Conservation (phyloP, 2,888 invertebrate species). For the Smittia sp. region DNA sequence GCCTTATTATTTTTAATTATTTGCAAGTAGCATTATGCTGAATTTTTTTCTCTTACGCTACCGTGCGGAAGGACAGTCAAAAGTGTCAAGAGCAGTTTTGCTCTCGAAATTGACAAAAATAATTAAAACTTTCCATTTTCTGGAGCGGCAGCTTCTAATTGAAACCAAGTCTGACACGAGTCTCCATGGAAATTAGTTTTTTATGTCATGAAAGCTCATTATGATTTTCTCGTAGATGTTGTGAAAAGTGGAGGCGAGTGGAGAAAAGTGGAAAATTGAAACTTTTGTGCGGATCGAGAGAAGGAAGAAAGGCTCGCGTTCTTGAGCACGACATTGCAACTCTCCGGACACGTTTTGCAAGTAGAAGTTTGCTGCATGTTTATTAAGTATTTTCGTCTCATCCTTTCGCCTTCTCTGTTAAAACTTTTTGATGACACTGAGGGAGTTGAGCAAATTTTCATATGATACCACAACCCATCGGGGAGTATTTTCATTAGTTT, state of each 20-base stretch:
- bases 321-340: no score
- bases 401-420: no score
- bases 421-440: background rate
- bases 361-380: background rate
- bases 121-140: slow-evolving; percentile 7
- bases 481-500: background rate
- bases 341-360: background rate
- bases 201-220: background rate
- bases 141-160: background rate
- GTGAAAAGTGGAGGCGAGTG: background rate
- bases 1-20: slow-evolving; percentile 6
- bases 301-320: background rate
- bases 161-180: background rate
- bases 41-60: background rate
- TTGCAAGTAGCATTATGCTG: background rate
- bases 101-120: background rate
- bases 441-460: background rate
- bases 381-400: background rate
- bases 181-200: slow-evolving; percentile 1
- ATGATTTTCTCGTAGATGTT: background rate
- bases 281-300: background rate
- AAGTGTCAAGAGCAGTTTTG: background rate
- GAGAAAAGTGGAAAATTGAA: background rate
- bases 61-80: background rate
- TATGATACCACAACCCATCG: background rate